Percentiles rank a stretch among this genome's conserved stretches.
Evolutionary conservation across 2,888 invertebrate genomes (phyloP).

Genomic region (Galerucella calmariensis): DNA sequence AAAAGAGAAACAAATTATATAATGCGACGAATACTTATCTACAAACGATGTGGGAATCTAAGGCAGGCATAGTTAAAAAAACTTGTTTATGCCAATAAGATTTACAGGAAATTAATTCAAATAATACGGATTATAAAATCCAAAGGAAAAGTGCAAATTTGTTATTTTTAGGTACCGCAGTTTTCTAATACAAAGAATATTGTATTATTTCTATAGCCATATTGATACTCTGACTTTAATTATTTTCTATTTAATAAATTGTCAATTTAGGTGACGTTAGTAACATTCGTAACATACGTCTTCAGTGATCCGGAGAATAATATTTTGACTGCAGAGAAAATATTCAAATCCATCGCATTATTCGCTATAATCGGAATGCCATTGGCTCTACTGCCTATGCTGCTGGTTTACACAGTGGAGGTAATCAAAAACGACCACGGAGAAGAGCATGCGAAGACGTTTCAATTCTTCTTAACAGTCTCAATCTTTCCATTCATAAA

Average conservation of each 20-base stretch:
- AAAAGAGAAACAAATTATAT: no score
- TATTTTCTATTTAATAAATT: slow-evolving; percentile 18
- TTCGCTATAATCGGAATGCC: slow-evolving; percentile 91
- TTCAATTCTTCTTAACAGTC: not conserved
- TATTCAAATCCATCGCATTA: slow-evolving; percentile 87
- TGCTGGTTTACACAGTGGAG: slow-evolving; percentile 80
- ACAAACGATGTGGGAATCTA: no score
- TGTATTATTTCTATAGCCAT: not conserved
- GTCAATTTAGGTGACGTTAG: slow-evolving; percentile 77
- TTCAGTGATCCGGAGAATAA: slow-evolving; percentile 69
- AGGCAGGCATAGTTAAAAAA: no score
- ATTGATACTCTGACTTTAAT: not conserved
- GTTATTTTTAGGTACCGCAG: no score
- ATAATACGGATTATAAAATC: no score
- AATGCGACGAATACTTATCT: no score
- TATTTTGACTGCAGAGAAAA: slow-evolving; percentile 81
- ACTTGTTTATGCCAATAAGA: no score
- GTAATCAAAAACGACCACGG: slow-evolving; percentile 66
- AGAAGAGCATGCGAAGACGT: slow-evolving; percentile 20
- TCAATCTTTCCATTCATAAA: not conserved
- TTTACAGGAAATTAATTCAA: no score
- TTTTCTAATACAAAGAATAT: not conserved
- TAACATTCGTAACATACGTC: slow-evolving; percentile 87
- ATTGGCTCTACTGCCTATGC: slow-evolving; percentile 81
- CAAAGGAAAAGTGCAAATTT: no score